These are phyloP conservation scores for Asobara japonica DNA, from an alignment of 1,140 invertebrate genomes.

Conservation along the genomic window DNA sequence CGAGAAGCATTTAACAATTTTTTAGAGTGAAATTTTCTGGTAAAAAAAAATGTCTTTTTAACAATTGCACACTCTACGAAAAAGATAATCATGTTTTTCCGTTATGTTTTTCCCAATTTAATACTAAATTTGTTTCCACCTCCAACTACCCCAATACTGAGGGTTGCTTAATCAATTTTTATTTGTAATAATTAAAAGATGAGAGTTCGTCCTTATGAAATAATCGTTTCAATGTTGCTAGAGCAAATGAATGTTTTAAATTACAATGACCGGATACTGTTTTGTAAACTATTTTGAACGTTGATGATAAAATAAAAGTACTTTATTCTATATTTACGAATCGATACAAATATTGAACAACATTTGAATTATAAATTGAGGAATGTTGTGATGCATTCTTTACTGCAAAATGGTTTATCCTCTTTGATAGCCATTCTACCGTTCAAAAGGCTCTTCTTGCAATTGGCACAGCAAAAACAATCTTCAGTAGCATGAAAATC, in stretches of 20 bases:
- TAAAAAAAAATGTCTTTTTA: too few relatives aligned
- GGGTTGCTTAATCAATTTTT: not conserved
- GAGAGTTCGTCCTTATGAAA: conserved; percentile 21
- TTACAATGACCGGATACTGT: conserved; percentile 2
- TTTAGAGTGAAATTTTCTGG: too few relatives aligned
- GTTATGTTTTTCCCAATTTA: not conserved
- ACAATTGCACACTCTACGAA: too few relatives aligned
- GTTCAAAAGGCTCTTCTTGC: conserved; percentile 76
- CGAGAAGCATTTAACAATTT: too few relatives aligned
- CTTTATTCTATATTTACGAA: not conserved
- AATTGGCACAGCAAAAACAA: conserved; percentile 80
- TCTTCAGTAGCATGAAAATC: conserved; percentile 81
- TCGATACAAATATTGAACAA: not conserved
- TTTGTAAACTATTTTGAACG: not conserved
- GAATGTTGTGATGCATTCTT: conserved; percentile 59
- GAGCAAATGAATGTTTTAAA: not conserved
- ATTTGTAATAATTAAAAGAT: not conserved
- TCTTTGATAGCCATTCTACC: conserved; percentile 74
- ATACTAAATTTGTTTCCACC: not conserved
- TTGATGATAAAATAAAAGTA: conserved; percentile 8
- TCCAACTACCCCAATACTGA: not conserved
- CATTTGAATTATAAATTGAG: conserved; percentile 32
- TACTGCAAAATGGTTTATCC: conserved; percentile 76
- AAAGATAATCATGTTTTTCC: not conserved
- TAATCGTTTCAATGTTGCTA: conserved; percentile 16